Evolutionary conservation across 2,888 invertebrate genomes (phyloP), one percentile per base, ranked within the genome.

Genomic region (Chloroclystis v-ata): DNA sequence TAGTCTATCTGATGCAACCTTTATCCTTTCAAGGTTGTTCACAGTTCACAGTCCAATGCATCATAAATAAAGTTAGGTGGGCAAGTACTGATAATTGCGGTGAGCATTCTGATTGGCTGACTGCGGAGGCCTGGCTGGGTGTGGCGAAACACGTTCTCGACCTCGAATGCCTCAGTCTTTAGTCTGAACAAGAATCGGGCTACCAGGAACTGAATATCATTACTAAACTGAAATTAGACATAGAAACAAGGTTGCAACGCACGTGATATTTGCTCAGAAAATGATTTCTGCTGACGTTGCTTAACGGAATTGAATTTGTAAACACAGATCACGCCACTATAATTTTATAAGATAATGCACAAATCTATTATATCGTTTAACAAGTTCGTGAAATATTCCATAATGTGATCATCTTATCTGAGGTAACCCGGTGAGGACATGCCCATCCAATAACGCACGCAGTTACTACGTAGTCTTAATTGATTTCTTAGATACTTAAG

Each of bases 71-170:
- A 32, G 30, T 78, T 26, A 26, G 5, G n/a, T 20, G n/a, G n/a
- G n/a, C 35, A 38, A 38, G 37, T 24, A 65, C 59, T 57, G 60
- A 77, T 79, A 61, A 74, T 71, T 61, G 73, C 65, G 71, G 52
- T 75, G 79, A 66, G 69, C 62, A 60, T 49, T 62, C 61, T 69
- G 81, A 86, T 86, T 86, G 86, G 86, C 52, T 57, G 66, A 38
- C 56, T 35, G 43, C 55, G 82, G 84, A 74, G 86, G 86, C 85
- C 79, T 77, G 86, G 80, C 82, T 65, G 82, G 84, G 85, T 82
- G 84, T 85, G 84, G 75, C 78, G 72, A 65, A 79, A 78, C 83
- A 69, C 72, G 75, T 71, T 69, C 63, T 61, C 65, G 60, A 56
- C 69, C 63, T 61, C 65, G 60, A 56, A 75, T 67, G 61, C 55